Percentiles rank a stretch among this genome's conserved stretches.
Conservation (phyloP, 2,888 invertebrate species). For the Heliconius erato region DNA sequence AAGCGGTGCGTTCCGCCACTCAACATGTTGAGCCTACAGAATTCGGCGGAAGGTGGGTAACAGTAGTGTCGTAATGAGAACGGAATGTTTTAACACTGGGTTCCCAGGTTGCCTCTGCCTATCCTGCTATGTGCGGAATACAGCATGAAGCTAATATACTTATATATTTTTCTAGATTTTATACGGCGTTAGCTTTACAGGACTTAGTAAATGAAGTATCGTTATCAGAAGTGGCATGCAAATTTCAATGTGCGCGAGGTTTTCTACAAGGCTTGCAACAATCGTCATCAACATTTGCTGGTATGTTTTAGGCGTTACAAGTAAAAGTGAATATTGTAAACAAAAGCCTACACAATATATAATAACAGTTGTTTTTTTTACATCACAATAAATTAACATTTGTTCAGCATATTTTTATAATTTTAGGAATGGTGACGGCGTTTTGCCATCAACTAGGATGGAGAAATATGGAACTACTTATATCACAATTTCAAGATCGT, state of each 20-base stretch:
- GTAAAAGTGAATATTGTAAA: not conserved
- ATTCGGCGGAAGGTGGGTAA: too few species aligned
- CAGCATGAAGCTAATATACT: too few species aligned
- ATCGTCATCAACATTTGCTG: conserved; percentile 97
- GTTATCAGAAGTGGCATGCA: conserved; percentile 91
- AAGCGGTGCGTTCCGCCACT: too few species aligned
- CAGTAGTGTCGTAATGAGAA: too few species aligned
- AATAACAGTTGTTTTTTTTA: not conserved
- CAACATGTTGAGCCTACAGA: too few species aligned
- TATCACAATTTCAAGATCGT: conserved; percentile 97
- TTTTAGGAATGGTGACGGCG: conserved; percentile 96
- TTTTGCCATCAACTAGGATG: conserved; percentile 97
- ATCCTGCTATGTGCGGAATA: too few species aligned
- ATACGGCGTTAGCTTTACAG: conserved; percentile 95
- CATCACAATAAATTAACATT: not conserved
- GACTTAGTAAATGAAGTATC: conserved; percentile 97
- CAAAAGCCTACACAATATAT: not conserved
- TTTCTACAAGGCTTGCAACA: conserved; percentile 97
- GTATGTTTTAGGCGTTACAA: conserved; percentile 69
- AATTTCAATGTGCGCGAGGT: conserved; percentile 95
- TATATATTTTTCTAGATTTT: conserved; percentile 87
- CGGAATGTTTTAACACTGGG: too few species aligned
- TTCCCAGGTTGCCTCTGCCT: too few species aligned
- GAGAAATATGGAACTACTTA: conserved; percentile 94
- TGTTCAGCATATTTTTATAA: not conserved